These are phyloP conservation scores for Ichneumoninae sp. DNA, from an alignment of 2,888 invertebrate genomes.

Conservation along the genomic window DNA sequence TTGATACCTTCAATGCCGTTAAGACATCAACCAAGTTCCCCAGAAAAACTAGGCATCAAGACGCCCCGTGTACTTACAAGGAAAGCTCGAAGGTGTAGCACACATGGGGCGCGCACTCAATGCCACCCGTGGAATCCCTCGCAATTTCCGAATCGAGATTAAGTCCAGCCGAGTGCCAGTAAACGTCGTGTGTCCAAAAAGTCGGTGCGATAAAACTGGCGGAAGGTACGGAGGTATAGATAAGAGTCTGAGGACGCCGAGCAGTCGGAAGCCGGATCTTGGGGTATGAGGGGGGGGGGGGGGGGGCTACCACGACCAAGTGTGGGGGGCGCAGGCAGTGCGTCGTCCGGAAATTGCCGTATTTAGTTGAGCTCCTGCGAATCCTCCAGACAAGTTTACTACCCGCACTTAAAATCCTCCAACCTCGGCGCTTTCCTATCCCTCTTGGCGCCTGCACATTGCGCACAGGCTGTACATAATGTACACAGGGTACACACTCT, in stretches of 20 bases:
- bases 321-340: background rate
- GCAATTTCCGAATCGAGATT: conserved; percentile 28
- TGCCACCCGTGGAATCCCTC: conserved; percentile 29
- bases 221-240: background rate
- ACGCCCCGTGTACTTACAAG: background rate
- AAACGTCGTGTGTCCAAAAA: conserved; percentile 1
- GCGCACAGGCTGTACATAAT: conserved; percentile 47
- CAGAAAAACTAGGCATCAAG: too few species aligned
- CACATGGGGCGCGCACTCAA: background rate
- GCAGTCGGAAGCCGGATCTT: background rate
- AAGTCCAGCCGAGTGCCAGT: conserved; percentile 11
- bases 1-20: too few species aligned
- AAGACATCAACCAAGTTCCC: too few species aligned
- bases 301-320: too few species aligned
- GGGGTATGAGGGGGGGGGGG: too few species aligned
- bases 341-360: conserved; percentile 43
- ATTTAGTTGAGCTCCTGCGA: conserved; percentile 22
- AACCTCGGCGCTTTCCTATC: conserved; percentile 18
- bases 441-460: conserved; percentile 33
- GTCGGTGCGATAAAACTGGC: background rate
- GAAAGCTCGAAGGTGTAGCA: background rate
- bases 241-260: background rate
- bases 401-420: conserved; percentile 70
- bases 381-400: conserved; percentile 70
- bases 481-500: conserved; percentile 31